Evolutionary conservation across 2,888 invertebrate genomes (phyloP).

Genomic region (Chloromyia formosa): DNA sequence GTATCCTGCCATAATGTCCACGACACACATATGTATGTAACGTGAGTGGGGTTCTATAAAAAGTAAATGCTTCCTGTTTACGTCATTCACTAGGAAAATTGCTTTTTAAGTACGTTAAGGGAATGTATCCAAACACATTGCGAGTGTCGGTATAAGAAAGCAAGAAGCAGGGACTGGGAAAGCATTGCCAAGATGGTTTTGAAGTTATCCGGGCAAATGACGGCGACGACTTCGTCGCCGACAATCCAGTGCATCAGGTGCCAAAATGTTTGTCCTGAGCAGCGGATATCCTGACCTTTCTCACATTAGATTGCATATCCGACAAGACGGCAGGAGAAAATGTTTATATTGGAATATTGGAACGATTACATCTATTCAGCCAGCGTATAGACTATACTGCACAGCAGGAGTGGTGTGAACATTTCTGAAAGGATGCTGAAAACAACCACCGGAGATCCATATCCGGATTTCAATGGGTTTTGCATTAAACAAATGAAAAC

Average conservation of each 20-base stretch:
- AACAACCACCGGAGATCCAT: slow-evolving; percentile 3
- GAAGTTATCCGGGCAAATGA: not conserved
- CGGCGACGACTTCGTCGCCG: not conserved
- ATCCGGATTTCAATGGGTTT: not conserved
- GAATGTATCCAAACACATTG: slow-evolving; percentile 8
- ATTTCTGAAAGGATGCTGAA: not conserved
- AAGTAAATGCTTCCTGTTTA: slow-evolving; percentile 27
- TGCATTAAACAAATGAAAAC: not conserved
- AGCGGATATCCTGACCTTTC: slow-evolving; percentile 33
- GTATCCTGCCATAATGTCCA: not conserved
- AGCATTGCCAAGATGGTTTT: slow-evolving; percentile 26
- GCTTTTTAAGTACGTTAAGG: slow-evolving; percentile 27
- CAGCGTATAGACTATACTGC: not conserved
- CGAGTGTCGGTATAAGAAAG: not conserved
- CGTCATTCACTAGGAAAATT: slow-evolving; percentile 31
- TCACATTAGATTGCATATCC: slow-evolving; percentile 19
- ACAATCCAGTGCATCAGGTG: slow-evolving; percentile 31
- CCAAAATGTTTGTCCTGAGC: slow-evolving; percentile 4
- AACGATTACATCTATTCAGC: not conserved
- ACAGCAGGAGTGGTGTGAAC: not conserved
- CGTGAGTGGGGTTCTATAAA: not conserved
- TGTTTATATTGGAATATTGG: not conserved
- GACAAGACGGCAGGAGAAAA: not conserved
- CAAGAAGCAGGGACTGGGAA: not conserved
- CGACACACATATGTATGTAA: not conserved